phyloP scores from a whole-genome alignment of 2,797 vertebrate species.

The Pteropus rufus region DNA sequence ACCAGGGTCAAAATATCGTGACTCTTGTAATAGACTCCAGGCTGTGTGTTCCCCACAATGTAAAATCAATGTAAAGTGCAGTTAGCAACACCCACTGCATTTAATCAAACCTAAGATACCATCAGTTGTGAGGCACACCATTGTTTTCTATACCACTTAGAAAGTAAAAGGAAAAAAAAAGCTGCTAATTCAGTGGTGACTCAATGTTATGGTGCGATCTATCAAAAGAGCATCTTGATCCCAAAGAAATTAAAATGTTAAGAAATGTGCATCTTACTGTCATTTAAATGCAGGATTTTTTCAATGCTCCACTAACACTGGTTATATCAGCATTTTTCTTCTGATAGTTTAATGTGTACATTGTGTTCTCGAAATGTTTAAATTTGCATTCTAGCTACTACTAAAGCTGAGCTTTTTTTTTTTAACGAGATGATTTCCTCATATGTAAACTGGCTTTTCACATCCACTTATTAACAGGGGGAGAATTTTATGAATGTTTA shows the following conservation, averaged over 20 bases:
- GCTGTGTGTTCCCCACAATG: background rate
- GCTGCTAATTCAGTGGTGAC: background rate
- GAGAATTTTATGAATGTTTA: background rate
- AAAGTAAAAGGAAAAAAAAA: background rate
- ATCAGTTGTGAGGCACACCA: background rate
- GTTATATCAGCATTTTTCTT: constrained; percentile 11
- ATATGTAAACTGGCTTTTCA: background rate
- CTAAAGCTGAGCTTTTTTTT: background rate
- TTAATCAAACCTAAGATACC: background rate
- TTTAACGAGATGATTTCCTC: background rate
- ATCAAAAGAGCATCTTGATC: background rate
- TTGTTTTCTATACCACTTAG: background rate
- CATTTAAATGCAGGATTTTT: constrained; percentile 30
- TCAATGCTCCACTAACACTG: background rate
- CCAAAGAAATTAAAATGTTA: constrained; percentile 4
- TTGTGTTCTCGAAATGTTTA: background rate
- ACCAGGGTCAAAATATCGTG: background rate
- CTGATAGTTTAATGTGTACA: background rate
- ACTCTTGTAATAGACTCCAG: background rate
- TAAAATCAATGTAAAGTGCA: constrained; percentile 9
- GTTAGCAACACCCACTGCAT: background rate
- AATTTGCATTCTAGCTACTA: background rate
- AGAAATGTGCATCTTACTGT: background rate
- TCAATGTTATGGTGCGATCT: background rate
- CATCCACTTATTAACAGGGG: background rate